Evolutionary conservation across 2,113 vertebrate species (phyloP).

Genomic region (Calyptommatus sinebrachiatus): DNA sequence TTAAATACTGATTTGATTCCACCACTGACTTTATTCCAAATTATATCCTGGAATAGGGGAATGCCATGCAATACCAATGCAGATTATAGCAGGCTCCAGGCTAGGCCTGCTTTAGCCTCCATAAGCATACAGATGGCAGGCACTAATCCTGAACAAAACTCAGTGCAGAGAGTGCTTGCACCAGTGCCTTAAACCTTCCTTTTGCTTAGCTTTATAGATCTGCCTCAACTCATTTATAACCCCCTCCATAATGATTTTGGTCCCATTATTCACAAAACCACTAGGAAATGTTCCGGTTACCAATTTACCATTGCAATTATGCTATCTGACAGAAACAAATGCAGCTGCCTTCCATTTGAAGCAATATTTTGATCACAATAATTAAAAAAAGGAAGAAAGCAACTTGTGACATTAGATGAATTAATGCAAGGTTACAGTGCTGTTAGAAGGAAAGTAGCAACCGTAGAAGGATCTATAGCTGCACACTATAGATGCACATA

Average conservation of each 20-base stretch:
- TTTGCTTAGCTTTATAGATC: slow-evolving; percentile 66
- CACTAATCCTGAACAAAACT: no score
- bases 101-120: no score
- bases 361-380: slow-evolving; percentile 81
- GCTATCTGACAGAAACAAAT: slow-evolving; percentile 72
- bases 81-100: no score
- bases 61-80: no score
- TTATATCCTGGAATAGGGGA: no score
- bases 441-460: slow-evolving; percentile 30
- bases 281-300: slow-evolving; percentile 68
- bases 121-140: no score
- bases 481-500: background rate
- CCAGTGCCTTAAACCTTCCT: slow-evolving; percentile 72
- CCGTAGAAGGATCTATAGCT: background rate
- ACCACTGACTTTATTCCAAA: no score
- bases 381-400: slow-evolving; percentile 64
- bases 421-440: slow-evolving; percentile 69
- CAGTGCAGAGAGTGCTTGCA: background rate
- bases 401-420: slow-evolving; percentile 70
- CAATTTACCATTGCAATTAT: slow-evolving; percentile 79
- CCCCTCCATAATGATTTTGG: slow-evolving; percentile 64
- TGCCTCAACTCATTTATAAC: slow-evolving; percentile 74
- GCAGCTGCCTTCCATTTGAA: slow-evolving; percentile 78
- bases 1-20: no score
- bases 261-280: slow-evolving; percentile 69